A percentile compares a stretch with the other conserved stretches of the same genome.
phyloP scores from a whole-genome alignment of 2,113 vertebrate species.

The Tachysurus fulvidraco region DNA sequence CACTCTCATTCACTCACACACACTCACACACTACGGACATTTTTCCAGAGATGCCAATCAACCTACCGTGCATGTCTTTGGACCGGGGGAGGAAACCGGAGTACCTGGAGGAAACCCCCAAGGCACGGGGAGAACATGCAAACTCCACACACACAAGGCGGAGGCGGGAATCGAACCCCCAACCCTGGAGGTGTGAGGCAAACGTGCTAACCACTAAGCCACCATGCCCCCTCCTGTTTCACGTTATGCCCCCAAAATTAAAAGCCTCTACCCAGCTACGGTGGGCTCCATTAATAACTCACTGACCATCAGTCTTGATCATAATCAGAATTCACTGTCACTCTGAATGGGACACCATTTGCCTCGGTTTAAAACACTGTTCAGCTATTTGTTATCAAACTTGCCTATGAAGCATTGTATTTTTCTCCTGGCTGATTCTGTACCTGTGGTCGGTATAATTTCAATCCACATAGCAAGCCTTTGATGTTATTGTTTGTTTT shows the following conservation, averaged over 20 bases:
- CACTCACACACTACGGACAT: too few relatives aligned
- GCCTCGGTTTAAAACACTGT: neutral
- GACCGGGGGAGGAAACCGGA: too few relatives aligned
- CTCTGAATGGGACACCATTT: neutral
- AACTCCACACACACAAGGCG: too few relatives aligned
- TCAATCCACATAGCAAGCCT: slow-evolving; percentile 45
- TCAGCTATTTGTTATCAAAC: neutral
- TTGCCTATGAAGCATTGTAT: neutral
- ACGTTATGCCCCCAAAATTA: neutral
- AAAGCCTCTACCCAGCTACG: neutral
- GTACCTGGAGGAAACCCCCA: too few relatives aligned
- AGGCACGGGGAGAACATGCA: too few relatives aligned
- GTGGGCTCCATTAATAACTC: neutral
- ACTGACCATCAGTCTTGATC: neutral
- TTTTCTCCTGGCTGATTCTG: slow-evolving; percentile 4
- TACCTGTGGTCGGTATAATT: neutral
- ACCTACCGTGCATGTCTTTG: too few relatives aligned
- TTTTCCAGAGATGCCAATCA: too few relatives aligned
- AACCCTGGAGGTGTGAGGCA: too few relatives aligned
- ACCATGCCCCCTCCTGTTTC: too few relatives aligned
- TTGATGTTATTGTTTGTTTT: slow-evolving; percentile 53
- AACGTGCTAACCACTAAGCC: too few relatives aligned
- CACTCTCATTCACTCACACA: too few relatives aligned
- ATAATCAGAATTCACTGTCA: neutral
- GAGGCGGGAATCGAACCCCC: too few relatives aligned